phyloP scores from a whole-genome alignment of 2,113 vertebrate genomes.

The Vombatus ursinus region DNA sequence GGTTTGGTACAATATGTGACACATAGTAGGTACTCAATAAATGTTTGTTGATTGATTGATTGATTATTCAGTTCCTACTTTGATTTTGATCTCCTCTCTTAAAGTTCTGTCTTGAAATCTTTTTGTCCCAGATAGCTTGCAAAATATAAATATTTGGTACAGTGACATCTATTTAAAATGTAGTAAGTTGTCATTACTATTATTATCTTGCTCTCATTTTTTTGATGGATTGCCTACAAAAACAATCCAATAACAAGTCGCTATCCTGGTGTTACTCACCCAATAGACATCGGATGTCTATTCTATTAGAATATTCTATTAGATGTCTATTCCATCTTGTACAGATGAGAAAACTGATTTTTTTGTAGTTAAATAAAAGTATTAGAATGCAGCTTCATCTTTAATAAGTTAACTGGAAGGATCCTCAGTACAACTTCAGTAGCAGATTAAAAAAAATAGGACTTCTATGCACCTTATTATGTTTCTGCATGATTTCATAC shows the following conservation, averaged over 20 bases:
- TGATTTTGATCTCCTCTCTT: background rate
- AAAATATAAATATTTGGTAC: background rate
- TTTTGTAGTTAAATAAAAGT: background rate
- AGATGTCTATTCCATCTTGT: background rate
- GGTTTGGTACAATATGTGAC: background rate
- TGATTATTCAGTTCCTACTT: background rate
- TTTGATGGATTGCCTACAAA: background rate
- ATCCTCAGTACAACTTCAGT: background rate
- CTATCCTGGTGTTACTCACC: background rate
- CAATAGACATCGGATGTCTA: background rate
- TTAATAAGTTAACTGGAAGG: background rate
- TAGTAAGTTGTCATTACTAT: background rate
- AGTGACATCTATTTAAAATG: background rate
- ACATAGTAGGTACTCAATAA: background rate
- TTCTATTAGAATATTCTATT: too few species aligned
- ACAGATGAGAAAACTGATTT: background rate
- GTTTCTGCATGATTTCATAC: background rate
- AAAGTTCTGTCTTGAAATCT: background rate
- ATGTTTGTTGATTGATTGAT: background rate
- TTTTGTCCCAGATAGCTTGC: background rate
- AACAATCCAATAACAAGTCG: background rate
- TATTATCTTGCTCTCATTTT: background rate
- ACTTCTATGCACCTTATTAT: background rate
- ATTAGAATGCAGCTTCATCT: background rate
- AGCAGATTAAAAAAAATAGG: background rate